Evolutionary conservation across 2,888 invertebrate genomes (phyloP).

Genomic region (Altica lythri): DNA sequence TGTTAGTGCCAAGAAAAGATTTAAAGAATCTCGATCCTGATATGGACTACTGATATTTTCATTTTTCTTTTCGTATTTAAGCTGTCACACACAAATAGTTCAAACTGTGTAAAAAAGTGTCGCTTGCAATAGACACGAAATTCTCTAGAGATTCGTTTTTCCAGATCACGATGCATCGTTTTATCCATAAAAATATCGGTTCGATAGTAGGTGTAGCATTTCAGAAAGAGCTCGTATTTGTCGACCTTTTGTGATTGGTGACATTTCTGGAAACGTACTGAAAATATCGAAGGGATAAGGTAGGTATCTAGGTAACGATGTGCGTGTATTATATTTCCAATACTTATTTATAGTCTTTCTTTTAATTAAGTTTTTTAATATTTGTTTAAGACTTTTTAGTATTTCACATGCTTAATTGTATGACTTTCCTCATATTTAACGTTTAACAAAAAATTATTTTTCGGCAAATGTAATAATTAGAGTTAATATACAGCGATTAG

Average conservation of each 20-base stretch:
- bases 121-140: conserved; percentile 21
- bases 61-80: conserved; percentile 20
- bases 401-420: too few species aligned
- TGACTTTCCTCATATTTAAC: too few species aligned
- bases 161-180: conserved; percentile 27
- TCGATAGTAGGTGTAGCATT: conserved; percentile 19
- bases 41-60: conserved; percentile 12
- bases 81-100: conserved; percentile 26
- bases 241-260: conserved; percentile 25
- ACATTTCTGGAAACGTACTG: conserved; percentile 17
- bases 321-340: too few species aligned
- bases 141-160: conserved; percentile 25
- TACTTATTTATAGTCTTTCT: too few species aligned
- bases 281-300: conserved; percentile 12
- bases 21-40: not conserved
- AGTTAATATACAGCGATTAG: too few species aligned
- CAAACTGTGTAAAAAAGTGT: conserved; percentile 20
- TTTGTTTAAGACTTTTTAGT: too few species aligned
- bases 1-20: not conserved
- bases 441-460: too few species aligned
- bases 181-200: conserved; percentile 21
- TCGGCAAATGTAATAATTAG: too few species aligned
- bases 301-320: conserved; percentile 1
- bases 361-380: too few species aligned
- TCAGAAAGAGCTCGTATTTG: conserved; percentile 18